These are phyloP conservation scores for Lochmaea crataegi DNA, from an alignment of 2,888 invertebrate genomes.

Conservation along the genomic window DNA sequence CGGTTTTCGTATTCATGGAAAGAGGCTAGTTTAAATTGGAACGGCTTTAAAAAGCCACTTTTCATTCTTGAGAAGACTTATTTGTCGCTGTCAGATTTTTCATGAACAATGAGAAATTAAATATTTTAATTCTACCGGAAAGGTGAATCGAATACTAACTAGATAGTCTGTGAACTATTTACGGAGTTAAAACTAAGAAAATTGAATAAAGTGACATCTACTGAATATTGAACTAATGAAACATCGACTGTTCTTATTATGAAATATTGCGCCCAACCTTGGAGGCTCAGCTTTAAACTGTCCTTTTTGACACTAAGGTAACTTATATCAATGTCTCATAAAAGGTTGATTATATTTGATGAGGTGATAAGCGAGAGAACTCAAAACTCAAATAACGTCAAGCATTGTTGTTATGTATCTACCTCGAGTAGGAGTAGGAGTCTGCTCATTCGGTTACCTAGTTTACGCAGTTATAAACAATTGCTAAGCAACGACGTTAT, in stretches of 20 bases:
- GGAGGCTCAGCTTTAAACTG: too few relatives aligned
- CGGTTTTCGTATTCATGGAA: slow-evolving; percentile 48
- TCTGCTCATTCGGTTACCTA: too few relatives aligned
- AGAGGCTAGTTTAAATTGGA: slow-evolving; percentile 48
- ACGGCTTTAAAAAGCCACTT: slow-evolving; percentile 54
- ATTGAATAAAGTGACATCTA: slow-evolving; percentile 10
- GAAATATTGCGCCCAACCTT: too few relatives aligned
- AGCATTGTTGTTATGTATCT: too few relatives aligned
- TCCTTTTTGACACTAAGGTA: too few relatives aligned
- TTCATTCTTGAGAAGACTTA: slow-evolving; percentile 48
- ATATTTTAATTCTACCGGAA: slow-evolving; percentile 53
- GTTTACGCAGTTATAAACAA: too few relatives aligned
- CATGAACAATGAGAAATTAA: slow-evolving; percentile 52
- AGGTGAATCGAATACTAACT: slow-evolving; percentile 29
- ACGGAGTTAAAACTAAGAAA: background rate
- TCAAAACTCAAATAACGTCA: too few relatives aligned
- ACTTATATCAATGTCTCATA: too few relatives aligned
- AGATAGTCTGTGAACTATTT: slow-evolving; percentile 23
- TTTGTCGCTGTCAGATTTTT: slow-evolving; percentile 37
- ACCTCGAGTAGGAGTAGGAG: too few relatives aligned
- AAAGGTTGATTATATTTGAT: too few relatives aligned
- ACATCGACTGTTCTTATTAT: background rate
- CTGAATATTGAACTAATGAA: slow-evolving; percentile 9
- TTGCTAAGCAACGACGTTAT: too few relatives aligned
- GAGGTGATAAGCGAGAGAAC: too few relatives aligned